Percentiles rank a stretch among this genome's conserved stretches.
Conservation (phyloP, 2,888 invertebrate species). For the Gibbula magus region DNA sequence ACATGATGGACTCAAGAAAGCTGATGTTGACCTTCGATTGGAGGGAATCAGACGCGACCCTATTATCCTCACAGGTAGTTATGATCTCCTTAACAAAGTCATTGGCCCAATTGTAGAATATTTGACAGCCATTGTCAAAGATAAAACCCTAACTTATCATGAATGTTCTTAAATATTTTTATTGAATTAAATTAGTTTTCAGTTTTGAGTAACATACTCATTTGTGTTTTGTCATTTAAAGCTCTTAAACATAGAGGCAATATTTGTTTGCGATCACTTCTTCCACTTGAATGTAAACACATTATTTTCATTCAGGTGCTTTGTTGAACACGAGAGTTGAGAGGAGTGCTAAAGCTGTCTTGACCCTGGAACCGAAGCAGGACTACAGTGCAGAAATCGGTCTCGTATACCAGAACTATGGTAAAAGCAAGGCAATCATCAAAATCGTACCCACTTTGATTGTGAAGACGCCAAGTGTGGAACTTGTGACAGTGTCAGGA, state of each 20-base stretch:
- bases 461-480: slow-evolving; percentile 47
- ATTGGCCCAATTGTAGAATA: background rate
- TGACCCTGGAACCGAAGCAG: slow-evolving; percentile 43
- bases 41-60: slow-evolving; percentile 47
- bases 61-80: slow-evolving; percentile 52
- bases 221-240: too few relatives aligned
- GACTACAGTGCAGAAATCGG: slow-evolving; percentile 48
- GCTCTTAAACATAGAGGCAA: too few relatives aligned
- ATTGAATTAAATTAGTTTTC: too few relatives aligned
- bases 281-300: too few relatives aligned
- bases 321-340: slow-evolving; percentile 47
- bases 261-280: too few relatives aligned
- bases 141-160: too few relatives aligned
- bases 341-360: slow-evolving; percentile 43
- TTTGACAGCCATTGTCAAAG: too few relatives aligned
- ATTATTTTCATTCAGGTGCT: slow-evolving; percentile 41
- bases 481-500: slow-evolving; percentile 46
- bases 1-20: background rate
- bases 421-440: slow-evolving; percentile 24
- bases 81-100: slow-evolving; percentile 2
- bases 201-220: too few relatives aligned
- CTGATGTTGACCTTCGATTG: slow-evolving; percentile 50
- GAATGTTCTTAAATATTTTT: too few relatives aligned
- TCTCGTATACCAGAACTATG: slow-evolving; percentile 28
- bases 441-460: slow-evolving; percentile 44